Conservation (phyloP, 2,113 vertebrate genomes). For the Tachuris rubrigastra region DNA sequence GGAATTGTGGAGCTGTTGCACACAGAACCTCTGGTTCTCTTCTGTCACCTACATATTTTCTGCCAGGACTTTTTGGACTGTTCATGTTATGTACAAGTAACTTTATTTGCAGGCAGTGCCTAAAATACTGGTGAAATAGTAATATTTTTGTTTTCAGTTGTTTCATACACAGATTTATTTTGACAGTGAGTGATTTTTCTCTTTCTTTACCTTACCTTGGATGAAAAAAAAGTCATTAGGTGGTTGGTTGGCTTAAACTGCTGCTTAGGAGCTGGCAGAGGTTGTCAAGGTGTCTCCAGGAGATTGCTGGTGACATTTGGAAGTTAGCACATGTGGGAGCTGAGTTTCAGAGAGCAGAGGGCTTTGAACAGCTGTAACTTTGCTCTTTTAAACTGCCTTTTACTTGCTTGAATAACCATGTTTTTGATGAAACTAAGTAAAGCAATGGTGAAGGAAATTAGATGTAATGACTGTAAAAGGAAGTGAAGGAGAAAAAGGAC, state of each 20-base stretch:
- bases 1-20: not conserved
- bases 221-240: not conserved
- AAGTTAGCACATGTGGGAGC: not conserved
- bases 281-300: not conserved
- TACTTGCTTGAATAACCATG: not conserved
- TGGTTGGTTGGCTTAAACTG: not conserved
- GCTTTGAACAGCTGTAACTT: not conserved
- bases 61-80: not conserved
- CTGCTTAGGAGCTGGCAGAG: not conserved
- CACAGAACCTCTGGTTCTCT: not conserved
- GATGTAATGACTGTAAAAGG: not conserved
- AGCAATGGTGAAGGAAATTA: not conserved
- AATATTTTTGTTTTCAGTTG: not conserved
- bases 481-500: slow-evolving; percentile 35
- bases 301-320: slow-evolving; percentile 6
- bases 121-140: not conserved
- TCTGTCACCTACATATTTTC: not conserved
- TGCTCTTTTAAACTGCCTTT: slow-evolving; percentile 3
- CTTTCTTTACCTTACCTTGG: not conserved
- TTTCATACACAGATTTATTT: not conserved
- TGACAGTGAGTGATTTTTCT: not conserved
- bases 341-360: not conserved
- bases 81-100: not conserved
- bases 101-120: not conserved
- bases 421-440: not conserved